phyloP scores from a whole-genome alignment of 2,888 invertebrate species.

The Hirtodrosophila alboralis region DNA sequence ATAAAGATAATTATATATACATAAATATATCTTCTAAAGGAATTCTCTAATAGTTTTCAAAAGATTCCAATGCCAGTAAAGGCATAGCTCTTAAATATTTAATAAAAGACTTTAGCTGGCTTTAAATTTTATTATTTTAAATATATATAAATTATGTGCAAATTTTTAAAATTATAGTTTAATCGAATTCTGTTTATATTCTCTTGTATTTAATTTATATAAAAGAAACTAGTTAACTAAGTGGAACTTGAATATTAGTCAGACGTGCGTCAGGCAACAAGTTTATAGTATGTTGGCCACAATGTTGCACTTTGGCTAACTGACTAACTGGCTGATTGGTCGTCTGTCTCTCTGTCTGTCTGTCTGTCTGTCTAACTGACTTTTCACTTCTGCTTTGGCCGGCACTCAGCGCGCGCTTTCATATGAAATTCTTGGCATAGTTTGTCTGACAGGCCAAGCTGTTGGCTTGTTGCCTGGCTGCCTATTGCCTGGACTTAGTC shows the following conservation, averaged over 20 bases:
- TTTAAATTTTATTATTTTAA: too few relatives aligned
- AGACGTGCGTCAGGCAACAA: conserved; percentile 56
- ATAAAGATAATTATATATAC: too few relatives aligned
- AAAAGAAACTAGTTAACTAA: conserved; percentile 32
- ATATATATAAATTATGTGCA: too few relatives aligned
- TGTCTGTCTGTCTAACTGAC: conserved; percentile 49
- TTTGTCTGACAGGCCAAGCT: conserved; percentile 64
- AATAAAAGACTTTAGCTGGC: too few relatives aligned
- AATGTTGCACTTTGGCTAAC: conserved; percentile 18
- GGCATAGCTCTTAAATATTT: too few relatives aligned
- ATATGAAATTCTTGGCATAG: conserved; percentile 72
- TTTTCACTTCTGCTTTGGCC: conserved; percentile 55
- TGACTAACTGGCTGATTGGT: conserved; percentile 1
- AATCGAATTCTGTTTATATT: too few relatives aligned
- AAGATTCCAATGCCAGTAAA: too few relatives aligned
- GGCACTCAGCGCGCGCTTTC: conserved; percentile 51
- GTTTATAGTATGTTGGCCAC: conserved; percentile 39
- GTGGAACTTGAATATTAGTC: conserved; percentile 51
- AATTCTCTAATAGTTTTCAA: too few relatives aligned
- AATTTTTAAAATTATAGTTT: too few relatives aligned
- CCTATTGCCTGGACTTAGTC: conserved; percentile 28
- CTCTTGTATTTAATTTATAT: background rate
- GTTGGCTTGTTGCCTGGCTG: background rate
- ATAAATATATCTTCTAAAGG: too few relatives aligned
- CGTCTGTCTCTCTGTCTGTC: conserved; percentile 12